Conservation (phyloP, 2,797 vertebrate genomes). For the Cossypha caffra region DNA sequence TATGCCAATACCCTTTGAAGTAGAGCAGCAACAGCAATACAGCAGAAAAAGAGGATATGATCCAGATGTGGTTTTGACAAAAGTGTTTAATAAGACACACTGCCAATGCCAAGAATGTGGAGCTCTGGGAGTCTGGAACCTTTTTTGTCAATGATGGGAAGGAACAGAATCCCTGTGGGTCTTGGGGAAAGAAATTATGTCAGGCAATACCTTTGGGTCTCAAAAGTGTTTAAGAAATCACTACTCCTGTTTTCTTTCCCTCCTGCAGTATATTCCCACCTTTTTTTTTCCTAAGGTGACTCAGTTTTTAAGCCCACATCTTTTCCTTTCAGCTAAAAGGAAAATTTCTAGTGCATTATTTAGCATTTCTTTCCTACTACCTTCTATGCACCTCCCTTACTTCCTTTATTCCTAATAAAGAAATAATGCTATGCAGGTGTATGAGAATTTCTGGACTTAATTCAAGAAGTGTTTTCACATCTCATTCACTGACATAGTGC, state of each 20-base stretch:
- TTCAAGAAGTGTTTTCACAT: background rate
- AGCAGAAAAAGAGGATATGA: background rate
- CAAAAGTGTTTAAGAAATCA: background rate
- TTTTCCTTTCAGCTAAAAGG: background rate
- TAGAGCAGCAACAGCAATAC: background rate
- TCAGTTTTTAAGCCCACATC: background rate
- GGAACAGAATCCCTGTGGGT: background rate
- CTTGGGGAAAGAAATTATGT: background rate
- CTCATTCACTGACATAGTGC: background rate
- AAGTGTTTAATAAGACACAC: background rate
- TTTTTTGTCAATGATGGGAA: background rate
- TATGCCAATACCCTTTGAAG: background rate
- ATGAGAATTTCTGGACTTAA: background rate
- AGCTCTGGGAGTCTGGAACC: background rate
- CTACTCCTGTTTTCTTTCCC: background rate
- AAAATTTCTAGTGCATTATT: background rate
- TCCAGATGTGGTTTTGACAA: background rate
- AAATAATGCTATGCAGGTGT: background rate
- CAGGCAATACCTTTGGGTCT: background rate
- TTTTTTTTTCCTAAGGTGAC: background rate
- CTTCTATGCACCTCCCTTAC: background rate
- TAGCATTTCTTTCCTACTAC: background rate
- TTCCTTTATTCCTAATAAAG: background rate
- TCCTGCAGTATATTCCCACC: background rate
- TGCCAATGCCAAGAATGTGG: background rate